These are phyloP conservation scores for Chaenogobius annularis DNA, from an alignment of 2,113 vertebrate species.

Conservation along the genomic window DNA sequence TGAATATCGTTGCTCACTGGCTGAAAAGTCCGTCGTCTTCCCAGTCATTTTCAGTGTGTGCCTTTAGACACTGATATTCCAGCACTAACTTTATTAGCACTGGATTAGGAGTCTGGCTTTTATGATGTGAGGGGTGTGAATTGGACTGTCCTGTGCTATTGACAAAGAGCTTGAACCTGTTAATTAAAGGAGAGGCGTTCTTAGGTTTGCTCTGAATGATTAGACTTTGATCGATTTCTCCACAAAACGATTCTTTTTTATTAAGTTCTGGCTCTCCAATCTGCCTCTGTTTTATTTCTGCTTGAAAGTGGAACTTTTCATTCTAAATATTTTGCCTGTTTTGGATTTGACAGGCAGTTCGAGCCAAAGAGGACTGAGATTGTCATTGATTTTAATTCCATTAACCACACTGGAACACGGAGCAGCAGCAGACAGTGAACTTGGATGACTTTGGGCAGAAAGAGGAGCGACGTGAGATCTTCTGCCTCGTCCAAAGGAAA, in stretches of 20 bases:
- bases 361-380: constrained; percentile 61
- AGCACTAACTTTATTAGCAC: too few relatives aligned
- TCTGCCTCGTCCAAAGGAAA: constrained; percentile 40
- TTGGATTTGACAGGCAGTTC: constrained; percentile 56
- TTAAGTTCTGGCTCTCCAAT: neutral
- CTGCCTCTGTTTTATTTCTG: neutral
- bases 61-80: too few relatives aligned
- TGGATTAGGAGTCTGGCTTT: too few relatives aligned
- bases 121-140: too few relatives aligned
- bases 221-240: neutral
- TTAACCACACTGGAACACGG: constrained; percentile 48
- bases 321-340: constrained; percentile 7
- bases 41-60: too few relatives aligned
- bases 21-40: too few relatives aligned
- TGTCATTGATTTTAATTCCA: constrained; percentile 69
- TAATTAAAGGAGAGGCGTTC: too few relatives aligned
- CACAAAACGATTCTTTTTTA: too few relatives aligned
- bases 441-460: too few relatives aligned
- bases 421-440: constrained; percentile 31
- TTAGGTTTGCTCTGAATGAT: neutral
- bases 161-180: too few relatives aligned
- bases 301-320: neutral
- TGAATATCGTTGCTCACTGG: too few relatives aligned
- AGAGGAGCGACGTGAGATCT: neutral
- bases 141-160: too few relatives aligned